phyloP scores from a whole-genome alignment of 1,140 invertebrate species.

The Nymphalis io region DNA sequence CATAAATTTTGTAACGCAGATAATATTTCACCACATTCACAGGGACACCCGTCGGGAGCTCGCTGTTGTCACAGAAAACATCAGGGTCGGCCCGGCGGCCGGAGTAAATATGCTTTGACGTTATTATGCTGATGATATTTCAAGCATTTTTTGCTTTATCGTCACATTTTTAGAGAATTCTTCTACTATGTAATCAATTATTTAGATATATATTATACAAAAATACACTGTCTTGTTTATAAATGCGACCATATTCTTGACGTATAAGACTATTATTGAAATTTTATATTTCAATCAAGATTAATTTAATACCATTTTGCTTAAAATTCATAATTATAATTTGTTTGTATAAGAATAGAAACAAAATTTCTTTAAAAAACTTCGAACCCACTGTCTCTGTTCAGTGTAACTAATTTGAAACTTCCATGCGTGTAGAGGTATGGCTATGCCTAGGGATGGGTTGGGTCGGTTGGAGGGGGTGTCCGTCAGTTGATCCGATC shows the following conservation, averaged over 20 bases:
- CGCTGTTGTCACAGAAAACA: constrained; percentile 47
- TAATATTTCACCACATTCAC: constrained; percentile 58
- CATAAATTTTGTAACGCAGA: constrained; percentile 54
- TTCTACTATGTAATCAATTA: background rate
- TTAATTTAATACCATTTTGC: background rate
- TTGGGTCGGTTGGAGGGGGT: constrained; percentile 36
- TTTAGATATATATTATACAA: background rate
- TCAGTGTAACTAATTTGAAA: constrained; percentile 32
- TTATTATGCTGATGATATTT: constrained; percentile 67
- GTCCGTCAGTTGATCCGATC: constrained; percentile 76
- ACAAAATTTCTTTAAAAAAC: background rate
- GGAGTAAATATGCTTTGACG: constrained; percentile 67
- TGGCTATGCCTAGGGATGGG: constrained; percentile 14
- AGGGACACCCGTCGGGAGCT: constrained; percentile 35
- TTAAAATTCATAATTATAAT: background rate
- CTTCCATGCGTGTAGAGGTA: constrained; percentile 32
- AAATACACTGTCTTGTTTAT: too few species aligned
- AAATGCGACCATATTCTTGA: too few species aligned
- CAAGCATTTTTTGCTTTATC: constrained; percentile 43
- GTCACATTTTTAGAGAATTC: background rate
- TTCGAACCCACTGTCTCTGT: constrained; percentile 17
- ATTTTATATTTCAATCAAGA: too few species aligned
- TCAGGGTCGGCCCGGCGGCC: constrained; percentile 43
- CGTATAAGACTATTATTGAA: too few species aligned
- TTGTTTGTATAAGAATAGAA: background rate